Base-by-base conservation (phyloP, 2,113 vertebrate species). In the Machaerirhynchus nigripectus region DNA sequence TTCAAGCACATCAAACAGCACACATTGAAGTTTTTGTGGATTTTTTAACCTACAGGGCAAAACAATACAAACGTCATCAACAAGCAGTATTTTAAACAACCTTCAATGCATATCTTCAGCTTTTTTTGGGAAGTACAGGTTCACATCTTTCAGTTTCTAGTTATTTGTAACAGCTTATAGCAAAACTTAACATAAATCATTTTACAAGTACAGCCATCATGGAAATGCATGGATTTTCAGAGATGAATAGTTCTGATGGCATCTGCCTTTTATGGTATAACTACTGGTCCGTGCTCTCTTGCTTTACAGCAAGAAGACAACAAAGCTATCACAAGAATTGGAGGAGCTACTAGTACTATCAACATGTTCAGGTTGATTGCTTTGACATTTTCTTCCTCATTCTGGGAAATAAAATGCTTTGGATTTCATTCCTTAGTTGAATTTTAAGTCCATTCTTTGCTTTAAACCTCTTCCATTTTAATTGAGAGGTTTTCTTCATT, bases 1-100 rank as follows among this genome's bases (percentile, higher is more conserved):
- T 98, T 95, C 94, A 98, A 98, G 96, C 97, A 98, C 96, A 97
- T 98, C 94, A 94, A 97, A 97, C 95, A 97, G 89, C 89, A 97
- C 95, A 97, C 95, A 95, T 2, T 64, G 85, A 97, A 94, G 64
- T 84, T 90, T 81, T 47, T 60, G 80, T 39, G 40, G n/a, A 69
- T 59, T 93, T 95, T 93, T 87, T 93, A 91, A 90, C 70, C 60
- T 83, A 95, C 79, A 87, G 91, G 61, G 73, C 67, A 97, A 97
- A 98, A 93, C 91, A 96, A 97, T 84, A 97, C 68, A 85, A 28
- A 98, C 96, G 84, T 96, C 60, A 96, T 80, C 91, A 97, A 97
- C 95, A 92, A 97, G 90, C 88, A 93, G 70, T 96, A 97, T 94
- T 95, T 95, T 79, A 81, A 98, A 97, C 87, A 98, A 96, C 74